Percentiles rank a stretch among this genome's conserved stretches.
Evolutionary conservation across 2,888 invertebrate species (phyloP).

Genomic region (Rotaria sp.): DNA sequence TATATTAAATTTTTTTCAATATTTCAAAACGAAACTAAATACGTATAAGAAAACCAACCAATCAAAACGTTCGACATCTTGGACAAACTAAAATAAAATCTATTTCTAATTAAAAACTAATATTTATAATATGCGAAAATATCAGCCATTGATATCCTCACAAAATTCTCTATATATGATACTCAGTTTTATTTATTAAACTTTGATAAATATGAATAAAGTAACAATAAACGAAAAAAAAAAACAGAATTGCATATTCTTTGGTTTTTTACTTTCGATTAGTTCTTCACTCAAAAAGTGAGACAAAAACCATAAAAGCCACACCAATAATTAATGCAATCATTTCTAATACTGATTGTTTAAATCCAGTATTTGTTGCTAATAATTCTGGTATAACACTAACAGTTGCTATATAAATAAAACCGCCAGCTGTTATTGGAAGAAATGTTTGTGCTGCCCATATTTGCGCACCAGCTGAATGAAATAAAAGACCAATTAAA

Average conservation of each 20-base stretch:
- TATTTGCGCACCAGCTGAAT: constrained; percentile 59
- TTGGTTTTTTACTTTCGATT: too few species aligned
- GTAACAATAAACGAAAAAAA: too few species aligned
- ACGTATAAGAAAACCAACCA: too few species aligned
- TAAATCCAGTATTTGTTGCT: constrained; percentile 68
- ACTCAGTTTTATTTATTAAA: not conserved
- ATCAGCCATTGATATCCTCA: too few species aligned
- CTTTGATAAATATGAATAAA: not conserved
- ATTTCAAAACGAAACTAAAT: too few species aligned
- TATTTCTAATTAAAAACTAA: too few species aligned
- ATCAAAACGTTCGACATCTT: too few species aligned
- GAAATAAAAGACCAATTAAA: constrained; percentile 73
- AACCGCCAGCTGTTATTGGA: constrained; percentile 95
- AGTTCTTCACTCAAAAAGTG: constrained; percentile 64
- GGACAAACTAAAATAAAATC: too few species aligned
- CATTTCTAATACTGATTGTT: constrained; percentile 84
- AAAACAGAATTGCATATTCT: too few species aligned
- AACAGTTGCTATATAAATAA: constrained; percentile 97
- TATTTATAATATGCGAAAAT: too few species aligned
- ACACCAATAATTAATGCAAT: constrained; percentile 78
- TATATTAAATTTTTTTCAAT: too few species aligned
- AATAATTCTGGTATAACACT: constrained; percentile 94
- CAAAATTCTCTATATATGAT: not conserved
- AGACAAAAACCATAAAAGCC: constrained; percentile 88
- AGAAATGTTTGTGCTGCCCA: constrained; percentile 75